A percentile compares a stretch with the other conserved stretches of the same genome.
Evolutionary conservation across 2,888 invertebrate species (phyloP).

Genomic region (Dynastes tityus): DNA sequence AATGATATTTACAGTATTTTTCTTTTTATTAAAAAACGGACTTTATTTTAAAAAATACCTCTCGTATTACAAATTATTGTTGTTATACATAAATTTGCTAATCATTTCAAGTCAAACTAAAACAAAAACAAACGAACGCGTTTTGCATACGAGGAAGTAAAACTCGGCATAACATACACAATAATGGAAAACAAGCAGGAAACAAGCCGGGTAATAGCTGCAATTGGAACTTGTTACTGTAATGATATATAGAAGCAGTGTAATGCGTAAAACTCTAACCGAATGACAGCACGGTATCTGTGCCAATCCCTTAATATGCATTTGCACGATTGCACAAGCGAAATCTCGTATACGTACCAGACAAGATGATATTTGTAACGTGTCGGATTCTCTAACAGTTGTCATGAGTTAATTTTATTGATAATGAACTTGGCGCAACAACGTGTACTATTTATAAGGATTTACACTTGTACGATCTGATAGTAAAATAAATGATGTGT

Average conservation of each 20-base stretch:
- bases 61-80: too few relatives aligned
- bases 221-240: not conserved
- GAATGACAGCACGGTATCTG: not conserved
- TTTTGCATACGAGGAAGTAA: too few relatives aligned
- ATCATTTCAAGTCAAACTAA: too few relatives aligned
- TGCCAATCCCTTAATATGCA: not conserved
- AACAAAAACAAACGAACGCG: too few relatives aligned
- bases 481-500: slow-evolving; percentile 2
- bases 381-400: not conserved
- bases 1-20: too few relatives aligned
- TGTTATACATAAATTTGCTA: too few relatives aligned
- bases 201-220: not conserved
- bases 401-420: not conserved
- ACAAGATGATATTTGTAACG: slow-evolving; percentile 8
- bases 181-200: not conserved
- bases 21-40: too few relatives aligned
- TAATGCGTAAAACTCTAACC: not conserved
- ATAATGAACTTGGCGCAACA: slow-evolving; percentile 5
- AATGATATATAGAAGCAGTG: slow-evolving; percentile 11
- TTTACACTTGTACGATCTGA: not conserved
- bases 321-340: not conserved
- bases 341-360: not conserved
- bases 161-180: too few relatives aligned
- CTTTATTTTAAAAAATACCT: too few relatives aligned
- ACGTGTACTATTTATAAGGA: not conserved